Evolutionary conservation across 2,113 vertebrate species (phyloP), one percentile per base, ranked within the genome.

Genomic region (Macrotis lagotis): DNA sequence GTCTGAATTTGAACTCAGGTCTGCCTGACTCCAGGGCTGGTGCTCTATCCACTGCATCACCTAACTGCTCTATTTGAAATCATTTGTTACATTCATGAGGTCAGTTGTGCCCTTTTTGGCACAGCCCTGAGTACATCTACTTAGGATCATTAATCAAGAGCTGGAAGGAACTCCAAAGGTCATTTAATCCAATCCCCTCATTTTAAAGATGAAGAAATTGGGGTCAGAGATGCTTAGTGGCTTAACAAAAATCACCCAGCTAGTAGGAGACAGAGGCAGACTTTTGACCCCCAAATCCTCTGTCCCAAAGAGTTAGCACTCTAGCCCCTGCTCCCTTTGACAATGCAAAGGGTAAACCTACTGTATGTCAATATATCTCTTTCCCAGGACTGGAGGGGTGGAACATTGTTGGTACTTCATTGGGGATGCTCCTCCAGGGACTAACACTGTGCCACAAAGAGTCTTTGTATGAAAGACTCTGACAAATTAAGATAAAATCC

Each of bases 271-370:
- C 25, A 91, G 50, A 94, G 14, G 19, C 0, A 6, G 12, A 52
- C 89, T 10, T n/a, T 25, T n/a, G 90, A 51, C 44, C 24, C 24
- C 26, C 51, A 0, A 0, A 14, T 0, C 11, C 19, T 16, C 49
- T 55, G 25, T 25, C 89, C 44, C 48, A 0, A 44, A 0, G 51
- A 59, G 51, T 44, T 31, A 28, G 37, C 25, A 7, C 12, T 37
- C 3, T 8, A 1, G 10, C 2, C 9, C 12, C 3, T 1, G 22
- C 14, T 49, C 16, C 44, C 66, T 74, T 49, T 50, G 91, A 26
- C 47, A 25, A 26, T 0, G 51, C 37, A 16, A 0, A 7, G 12
- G 51, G 7, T 48, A 50, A 37, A 8, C 5, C 66, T 83, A 22
- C n/a, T 16, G 4, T 83, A 83, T 44, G 6, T 1, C 6, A 66